A percentile compares a stretch with the other conserved stretches of the same genome.
Conservation (phyloP, 2,797 vertebrate species). For the Sebastes kiyomatsui region DNA sequence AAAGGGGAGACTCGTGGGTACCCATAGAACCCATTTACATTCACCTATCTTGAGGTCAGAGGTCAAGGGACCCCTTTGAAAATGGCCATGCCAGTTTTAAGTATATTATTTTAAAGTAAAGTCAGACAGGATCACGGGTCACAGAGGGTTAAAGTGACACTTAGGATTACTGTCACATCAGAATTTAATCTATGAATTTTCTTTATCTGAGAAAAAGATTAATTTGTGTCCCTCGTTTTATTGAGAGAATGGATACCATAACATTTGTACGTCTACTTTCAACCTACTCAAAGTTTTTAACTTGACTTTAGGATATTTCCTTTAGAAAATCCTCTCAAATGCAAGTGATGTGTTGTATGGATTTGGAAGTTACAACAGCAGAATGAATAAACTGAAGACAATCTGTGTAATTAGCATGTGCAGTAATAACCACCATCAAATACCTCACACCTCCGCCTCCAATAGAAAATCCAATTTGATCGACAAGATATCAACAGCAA, state of each 20-base stretch:
- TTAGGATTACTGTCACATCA: background rate
- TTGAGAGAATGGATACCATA: background rate
- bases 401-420: background rate
- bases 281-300: background rate
- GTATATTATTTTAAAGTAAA: too few relatives aligned
- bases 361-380: background rate
- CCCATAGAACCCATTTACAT: too few relatives aligned
- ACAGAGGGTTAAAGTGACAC: background rate
- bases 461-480: background rate
- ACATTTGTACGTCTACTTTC: background rate
- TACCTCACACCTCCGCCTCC: background rate
- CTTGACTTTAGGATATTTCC: background rate
- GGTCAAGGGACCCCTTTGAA: too few relatives aligned
- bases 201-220: background rate
- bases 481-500: background rate
- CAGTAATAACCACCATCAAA: too few relatives aligned
- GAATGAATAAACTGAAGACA: background rate
- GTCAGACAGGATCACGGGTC: rapidly evolving
- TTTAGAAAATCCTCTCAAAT: background rate
- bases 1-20: too few relatives aligned
- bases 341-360: rapidly evolving
- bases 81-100: too few relatives aligned
- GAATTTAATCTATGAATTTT: background rate
- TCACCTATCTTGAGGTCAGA: too few relatives aligned
- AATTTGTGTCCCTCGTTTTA: background rate